Evolutionary conservation across 2,797 vertebrate species (phyloP), one percentile per base, ranked within the genome.

Genomic region (Phoebastria nigripes): DNA sequence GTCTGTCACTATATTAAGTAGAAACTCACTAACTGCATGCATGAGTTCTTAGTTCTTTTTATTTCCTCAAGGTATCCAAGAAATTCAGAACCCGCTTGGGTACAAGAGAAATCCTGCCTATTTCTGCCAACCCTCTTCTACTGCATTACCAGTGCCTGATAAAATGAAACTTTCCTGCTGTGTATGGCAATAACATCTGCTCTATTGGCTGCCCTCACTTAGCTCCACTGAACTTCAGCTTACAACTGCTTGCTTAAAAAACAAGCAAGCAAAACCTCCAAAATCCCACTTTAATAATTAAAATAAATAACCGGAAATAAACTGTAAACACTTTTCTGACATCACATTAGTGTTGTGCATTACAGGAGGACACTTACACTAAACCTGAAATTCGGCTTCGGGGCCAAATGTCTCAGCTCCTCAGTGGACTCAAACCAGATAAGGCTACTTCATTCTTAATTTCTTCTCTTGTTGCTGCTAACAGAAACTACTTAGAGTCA

Each of bases 341-440:
- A 80, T 80, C 63, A 44, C 1, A 0, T 55, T 82, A 73, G n/a
- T 0, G 0, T 37, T 63, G 62, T 20, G 55, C 1, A 0, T 54
- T 72, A 82, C 66, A 70, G 81, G 22, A 89, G 41, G 44, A 65
- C 78, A n/a, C 59, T 89, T 44, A 72, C 1, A 12, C 35, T 72
- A 51, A 67, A 54, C 58, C 21, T 92, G 55, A 93, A 87, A 84
- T 67, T 66, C 0, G 1, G 31, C 55, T 39, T 47, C 46, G 51
- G 15, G 58, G 66, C 66, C 58, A 87, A 84, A 70, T 35, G 29
- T 62, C 55, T 66, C 66, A 67, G 52, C 44, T 84, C 24, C 65
- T 89, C 66, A 37, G 21, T 11, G n/a, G 29, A 54, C 33, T 90
- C 63, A 81, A 54, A 74, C 29, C n/a, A 59, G 65, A 17, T 55